A percentile compares a stretch with the other conserved stretches of the same genome.
Conservation (phyloP, 2,797 vertebrate genomes). For the Ibycter americanus region DNA sequence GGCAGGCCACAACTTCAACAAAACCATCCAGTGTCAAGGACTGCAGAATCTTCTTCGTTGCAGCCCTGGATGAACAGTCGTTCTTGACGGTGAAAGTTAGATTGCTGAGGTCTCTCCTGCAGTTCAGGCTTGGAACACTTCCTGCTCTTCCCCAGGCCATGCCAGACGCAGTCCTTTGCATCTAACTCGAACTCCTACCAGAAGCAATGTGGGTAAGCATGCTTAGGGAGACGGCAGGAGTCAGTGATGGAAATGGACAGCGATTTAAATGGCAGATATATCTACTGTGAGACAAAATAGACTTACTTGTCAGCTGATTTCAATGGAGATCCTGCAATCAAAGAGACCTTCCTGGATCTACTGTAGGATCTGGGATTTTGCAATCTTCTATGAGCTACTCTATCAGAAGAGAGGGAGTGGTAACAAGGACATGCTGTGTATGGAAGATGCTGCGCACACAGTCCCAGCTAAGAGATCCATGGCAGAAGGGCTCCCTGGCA, state of each 20-base stretch:
- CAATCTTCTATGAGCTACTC: background rate
- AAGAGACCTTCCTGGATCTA: background rate
- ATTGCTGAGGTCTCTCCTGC: background rate
- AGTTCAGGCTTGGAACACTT: background rate
- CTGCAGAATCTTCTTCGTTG: background rate
- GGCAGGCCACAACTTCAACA: background rate
- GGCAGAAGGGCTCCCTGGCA: background rate
- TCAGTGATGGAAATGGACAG: background rate
- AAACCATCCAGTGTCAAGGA: background rate
- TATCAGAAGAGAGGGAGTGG: background rate
- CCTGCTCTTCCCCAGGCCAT: background rate
- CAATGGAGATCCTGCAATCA: background rate
- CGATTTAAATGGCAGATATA: background rate
- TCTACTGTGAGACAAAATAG: background rate
- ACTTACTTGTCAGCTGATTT: background rate
- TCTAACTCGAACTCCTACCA: background rate
- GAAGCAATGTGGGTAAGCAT: background rate
- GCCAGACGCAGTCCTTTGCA: background rate
- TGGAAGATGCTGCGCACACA: background rate
- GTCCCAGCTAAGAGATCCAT: background rate
- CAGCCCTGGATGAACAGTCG: background rate
- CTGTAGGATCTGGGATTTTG: background rate
- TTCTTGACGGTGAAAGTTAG: background rate
- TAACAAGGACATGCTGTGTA: background rate
- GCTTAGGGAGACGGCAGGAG: background rate